Evolutionary conservation across 2,888 invertebrate species (phyloP).

Genomic region (Cinara cedri): DNA sequence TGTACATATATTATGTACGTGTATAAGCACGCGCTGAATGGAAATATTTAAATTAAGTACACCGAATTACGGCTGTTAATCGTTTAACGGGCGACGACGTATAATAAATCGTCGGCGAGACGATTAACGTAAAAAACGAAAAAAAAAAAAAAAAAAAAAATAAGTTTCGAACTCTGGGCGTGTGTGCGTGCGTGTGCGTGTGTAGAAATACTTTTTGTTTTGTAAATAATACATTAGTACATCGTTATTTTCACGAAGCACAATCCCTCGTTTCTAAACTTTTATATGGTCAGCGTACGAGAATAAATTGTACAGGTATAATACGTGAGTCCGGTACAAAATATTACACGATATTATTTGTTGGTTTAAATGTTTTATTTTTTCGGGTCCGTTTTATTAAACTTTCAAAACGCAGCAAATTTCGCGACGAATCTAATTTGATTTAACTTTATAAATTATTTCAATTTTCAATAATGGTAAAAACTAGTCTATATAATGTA

Average conservation of each 20-base stretch:
- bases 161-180: neutral
- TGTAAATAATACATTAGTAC: neutral
- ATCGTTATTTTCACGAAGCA: neutral
- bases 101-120: neutral
- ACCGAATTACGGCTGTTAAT: constrained; percentile 15
- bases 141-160: neutral
- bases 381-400: neutral
- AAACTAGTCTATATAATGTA: too few species aligned
- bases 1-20: too few species aligned
- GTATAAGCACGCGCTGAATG: too few species aligned
- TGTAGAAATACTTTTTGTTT: neutral
- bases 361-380: too few species aligned
- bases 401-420: neutral
- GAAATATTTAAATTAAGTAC: constrained; percentile 15
- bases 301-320: too few species aligned
- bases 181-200: neutral
- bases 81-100: neutral
- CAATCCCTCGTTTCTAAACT: neutral
- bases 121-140: neutral
- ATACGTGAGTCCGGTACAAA: too few species aligned
- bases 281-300: neutral
- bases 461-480: too few species aligned
- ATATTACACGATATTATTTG: too few species aligned
- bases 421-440: neutral
- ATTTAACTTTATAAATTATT: neutral